These are phyloP conservation scores for Trichopoda pennipes DNA, from an alignment of 2,888 invertebrate species.

Conservation along the genomic window DNA sequence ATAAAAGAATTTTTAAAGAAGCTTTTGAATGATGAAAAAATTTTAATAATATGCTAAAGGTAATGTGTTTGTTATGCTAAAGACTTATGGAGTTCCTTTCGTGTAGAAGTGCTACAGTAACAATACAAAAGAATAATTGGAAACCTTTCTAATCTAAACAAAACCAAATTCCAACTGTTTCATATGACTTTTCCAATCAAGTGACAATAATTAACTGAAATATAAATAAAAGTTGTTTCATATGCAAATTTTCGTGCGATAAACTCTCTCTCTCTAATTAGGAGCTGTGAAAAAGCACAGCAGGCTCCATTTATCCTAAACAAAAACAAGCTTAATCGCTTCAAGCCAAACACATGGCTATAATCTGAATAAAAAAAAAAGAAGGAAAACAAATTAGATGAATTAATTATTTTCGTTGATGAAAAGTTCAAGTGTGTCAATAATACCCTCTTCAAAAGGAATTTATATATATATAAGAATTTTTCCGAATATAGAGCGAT, in stretches of 20 bases:
- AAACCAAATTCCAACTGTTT: not conserved
- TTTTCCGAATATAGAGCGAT: slow-evolving; percentile 30
- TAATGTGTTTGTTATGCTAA: no score
- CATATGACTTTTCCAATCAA: not conserved
- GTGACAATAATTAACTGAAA: slow-evolving; percentile 38
- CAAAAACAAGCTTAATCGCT: slow-evolving; percentile 62
- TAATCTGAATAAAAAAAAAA: slow-evolving; percentile 24
- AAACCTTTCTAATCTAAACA: not conserved
- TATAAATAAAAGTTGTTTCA: slow-evolving; percentile 25
- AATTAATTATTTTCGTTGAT: slow-evolving; percentile 9
- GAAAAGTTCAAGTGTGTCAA: slow-evolving; percentile 62
- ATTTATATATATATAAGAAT: not conserved
- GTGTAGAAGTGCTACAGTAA: not conserved
- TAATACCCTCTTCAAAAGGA: slow-evolving; percentile 41
- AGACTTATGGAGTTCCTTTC: no score
- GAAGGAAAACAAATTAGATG: slow-evolving; percentile 48
- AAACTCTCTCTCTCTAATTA: slow-evolving; percentile 49
- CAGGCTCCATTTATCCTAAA: slow-evolving; percentile 50
- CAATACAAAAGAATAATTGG: not conserved
- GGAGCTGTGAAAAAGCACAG: slow-evolving; percentile 67
- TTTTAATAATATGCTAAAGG: no score
- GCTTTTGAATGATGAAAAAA: no score
- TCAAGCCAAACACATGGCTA: slow-evolving; percentile 43
- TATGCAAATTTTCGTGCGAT: slow-evolving; percentile 62
- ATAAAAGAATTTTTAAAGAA: no score